Evolutionary conservation across 92 coral and sea anemone species (phyloP).

Genomic region (Parazoanthus darwini): DNA sequence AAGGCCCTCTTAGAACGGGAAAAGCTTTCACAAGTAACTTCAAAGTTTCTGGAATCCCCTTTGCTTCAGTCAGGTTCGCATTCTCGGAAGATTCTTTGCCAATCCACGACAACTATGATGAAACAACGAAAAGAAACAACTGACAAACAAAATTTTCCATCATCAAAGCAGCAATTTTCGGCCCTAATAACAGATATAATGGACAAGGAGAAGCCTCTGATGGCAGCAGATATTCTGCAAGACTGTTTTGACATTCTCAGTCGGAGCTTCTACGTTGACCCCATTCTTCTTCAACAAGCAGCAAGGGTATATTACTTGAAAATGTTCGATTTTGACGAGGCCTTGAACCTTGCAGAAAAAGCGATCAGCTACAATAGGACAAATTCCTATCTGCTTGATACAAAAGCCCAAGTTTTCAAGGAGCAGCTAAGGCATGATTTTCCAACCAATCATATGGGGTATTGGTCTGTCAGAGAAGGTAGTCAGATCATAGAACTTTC

Average conservation of each 20-base stretch:
- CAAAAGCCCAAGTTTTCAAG: constrained; percentile 44
- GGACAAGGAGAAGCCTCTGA: constrained; percentile 1
- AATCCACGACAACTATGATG: constrained; percentile 40
- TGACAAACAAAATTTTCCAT: constrained; percentile 13
- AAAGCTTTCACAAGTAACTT: constrained; percentile 38
- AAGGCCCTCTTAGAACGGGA: constrained; percentile 29
- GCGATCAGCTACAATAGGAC: constrained; percentile 13
- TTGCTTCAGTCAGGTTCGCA: constrained; percentile 23
- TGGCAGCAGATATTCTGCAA: constrained; percentile 40
- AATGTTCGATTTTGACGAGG: constrained; percentile 25
- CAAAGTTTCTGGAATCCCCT: constrained; percentile 10
- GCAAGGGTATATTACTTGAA: constrained; percentile 47
- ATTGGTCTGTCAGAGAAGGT: constrained; percentile 35
- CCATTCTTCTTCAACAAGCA: constrained; percentile 46
- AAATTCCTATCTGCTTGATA: constrained; percentile 42
- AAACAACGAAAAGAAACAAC: constrained; percentile 35
- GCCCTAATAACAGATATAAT: constrained; percentile 32
- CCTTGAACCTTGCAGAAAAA: constrained; percentile 34
- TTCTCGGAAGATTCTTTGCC: constrained; percentile 26
- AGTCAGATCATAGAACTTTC: constrained; percentile 38
- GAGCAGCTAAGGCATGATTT: constrained; percentile 33
- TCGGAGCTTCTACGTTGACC: not conserved
- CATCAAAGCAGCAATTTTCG: constrained; percentile 39
- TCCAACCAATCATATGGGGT: not conserved
- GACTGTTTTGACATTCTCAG: constrained; percentile 32